Percentiles rank a stretch among this genome's conserved stretches.
phyloP scores from a whole-genome alignment of 2,797 vertebrate species.

The Xenopus petersii region DNA sequence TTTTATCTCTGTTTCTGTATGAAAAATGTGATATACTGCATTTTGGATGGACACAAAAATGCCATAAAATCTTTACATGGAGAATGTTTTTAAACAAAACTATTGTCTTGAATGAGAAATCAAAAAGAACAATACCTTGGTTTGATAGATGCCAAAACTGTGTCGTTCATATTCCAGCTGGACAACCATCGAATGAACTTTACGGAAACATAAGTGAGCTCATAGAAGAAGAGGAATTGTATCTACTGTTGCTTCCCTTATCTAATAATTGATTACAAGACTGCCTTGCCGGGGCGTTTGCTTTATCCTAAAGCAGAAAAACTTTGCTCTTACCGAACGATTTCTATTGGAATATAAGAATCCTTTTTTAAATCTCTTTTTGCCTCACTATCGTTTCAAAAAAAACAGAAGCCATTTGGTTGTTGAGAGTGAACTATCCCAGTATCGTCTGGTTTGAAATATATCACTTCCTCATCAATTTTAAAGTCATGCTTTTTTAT shows the following conservation, averaged over 20 bases:
- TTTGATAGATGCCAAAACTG: conserved; percentile 15
- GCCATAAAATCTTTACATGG: not conserved
- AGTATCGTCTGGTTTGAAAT: too few relatives aligned
- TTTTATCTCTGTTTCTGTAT: not conserved
- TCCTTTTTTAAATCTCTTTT: too few relatives aligned
- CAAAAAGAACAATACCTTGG: too few relatives aligned
- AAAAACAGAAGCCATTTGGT: conserved; percentile 15
- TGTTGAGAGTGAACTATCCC: conserved; percentile 5
- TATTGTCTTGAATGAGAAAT: too few relatives aligned
- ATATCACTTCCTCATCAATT: too few relatives aligned
- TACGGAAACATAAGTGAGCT: conserved; percentile 2
- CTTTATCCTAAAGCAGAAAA: too few relatives aligned
- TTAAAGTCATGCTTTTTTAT: not conserved
- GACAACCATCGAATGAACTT: not conserved
- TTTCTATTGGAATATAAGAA: too few relatives aligned
- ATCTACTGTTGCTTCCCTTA: conserved; percentile 2
- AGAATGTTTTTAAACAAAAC: too few relatives aligned
- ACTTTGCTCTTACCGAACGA: too few relatives aligned
- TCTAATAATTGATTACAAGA: not conserved
- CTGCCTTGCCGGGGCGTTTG: too few relatives aligned
- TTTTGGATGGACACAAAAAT: not conserved
- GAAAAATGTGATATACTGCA: not conserved
- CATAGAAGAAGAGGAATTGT: not conserved
- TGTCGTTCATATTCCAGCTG: not conserved
- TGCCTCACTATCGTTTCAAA: not conserved